A percentile compares a stretch with the other conserved stretches of the same genome.
These are phyloP conservation scores for Parauchenoglanis ngamensis DNA, from an alignment of 2,797 vertebrate genomes.

Conservation along the genomic window DNA sequence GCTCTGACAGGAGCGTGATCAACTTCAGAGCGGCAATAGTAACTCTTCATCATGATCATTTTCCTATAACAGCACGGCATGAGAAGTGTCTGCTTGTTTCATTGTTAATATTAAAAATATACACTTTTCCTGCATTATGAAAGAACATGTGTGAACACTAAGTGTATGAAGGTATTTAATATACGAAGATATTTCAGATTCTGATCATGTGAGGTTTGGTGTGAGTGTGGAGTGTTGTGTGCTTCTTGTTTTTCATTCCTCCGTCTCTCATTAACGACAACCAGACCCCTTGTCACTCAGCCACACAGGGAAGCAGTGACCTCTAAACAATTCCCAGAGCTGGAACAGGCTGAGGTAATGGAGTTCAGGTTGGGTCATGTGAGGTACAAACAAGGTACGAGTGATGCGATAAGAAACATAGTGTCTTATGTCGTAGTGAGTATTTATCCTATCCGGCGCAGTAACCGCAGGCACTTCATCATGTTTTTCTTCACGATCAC, in stretches of 20 bases:
- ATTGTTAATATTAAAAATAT: neutral
- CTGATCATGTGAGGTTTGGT: neutral
- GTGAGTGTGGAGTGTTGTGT: neutral
- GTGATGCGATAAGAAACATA: neutral
- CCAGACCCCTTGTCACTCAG: conserved; percentile 7
- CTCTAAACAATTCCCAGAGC: conserved; percentile 42
- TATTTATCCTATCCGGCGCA: neutral
- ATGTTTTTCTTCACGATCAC: neutral
- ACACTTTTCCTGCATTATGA: neutral
- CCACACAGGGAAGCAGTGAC: conserved; percentile 47
- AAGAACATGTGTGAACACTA: neutral
- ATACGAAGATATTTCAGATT: neutral
- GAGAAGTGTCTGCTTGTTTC: neutral
- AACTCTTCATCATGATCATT: neutral
- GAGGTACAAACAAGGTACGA: neutral
- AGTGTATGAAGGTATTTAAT: neutral
- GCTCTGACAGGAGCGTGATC: neutral
- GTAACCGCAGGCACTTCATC: neutral
- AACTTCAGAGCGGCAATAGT: neutral
- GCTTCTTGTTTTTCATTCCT: conserved; percentile 20
- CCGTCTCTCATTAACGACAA: conserved; percentile 34
- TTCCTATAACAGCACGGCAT: neutral
- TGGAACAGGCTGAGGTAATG: conserved; percentile 37
- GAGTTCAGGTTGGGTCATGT: conserved; percentile 34
- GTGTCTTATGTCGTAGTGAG: neutral